Base-by-base conservation (phyloP, 2,888 invertebrate species). In the Amaurobius ferox region DNA sequence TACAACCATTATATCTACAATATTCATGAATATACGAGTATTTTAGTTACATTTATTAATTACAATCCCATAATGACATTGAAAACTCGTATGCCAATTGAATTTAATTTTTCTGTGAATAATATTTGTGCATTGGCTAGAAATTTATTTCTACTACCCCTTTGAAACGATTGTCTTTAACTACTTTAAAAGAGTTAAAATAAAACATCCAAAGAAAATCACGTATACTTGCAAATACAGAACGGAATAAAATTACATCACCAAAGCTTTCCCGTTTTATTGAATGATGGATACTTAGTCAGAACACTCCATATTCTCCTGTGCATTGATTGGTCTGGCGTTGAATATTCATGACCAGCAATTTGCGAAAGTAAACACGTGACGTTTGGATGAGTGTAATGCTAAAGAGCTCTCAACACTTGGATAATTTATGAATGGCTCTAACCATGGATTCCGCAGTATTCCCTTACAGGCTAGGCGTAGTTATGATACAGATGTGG, bases 331-430 rank as follows among this genome's bases (percentile, higher is more conserved):
- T 55, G 19, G 3, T 55, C 3, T 6, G 23, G 55, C 55, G 23
- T 55, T 55, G 55, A 55, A 55, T 55, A 55, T 55, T 55, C 55
- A 55, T 55, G 55, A 16, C 55, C 19, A 23, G 55, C 55, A 55
- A 55, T 55, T 55, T 55, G 16, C 55, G 55, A 55, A 55, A 55
- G 55, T 55, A 55, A 55, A 55, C 23, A 55, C 55, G 55, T 55
- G 55, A 55, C 55, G 19, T 55, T 55, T 3, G 23, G 55, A 55
- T 55, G 23, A 55, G 11, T 23, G 55, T 55, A 23, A 55, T 55
- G 23, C 55, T 55, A 55, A 55, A 55, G 55, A 55, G 55, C 55
- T 23, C 55, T 55, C 55, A 55, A 55, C 55, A 55, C 55, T 55
- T 55, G 19, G 55, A 55, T 55, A 55, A 55, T 55, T 55, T 55